These are phyloP conservation scores for Urocolius indicus DNA, from an alignment of 2,113 vertebrate species.

Conservation along the genomic window DNA sequence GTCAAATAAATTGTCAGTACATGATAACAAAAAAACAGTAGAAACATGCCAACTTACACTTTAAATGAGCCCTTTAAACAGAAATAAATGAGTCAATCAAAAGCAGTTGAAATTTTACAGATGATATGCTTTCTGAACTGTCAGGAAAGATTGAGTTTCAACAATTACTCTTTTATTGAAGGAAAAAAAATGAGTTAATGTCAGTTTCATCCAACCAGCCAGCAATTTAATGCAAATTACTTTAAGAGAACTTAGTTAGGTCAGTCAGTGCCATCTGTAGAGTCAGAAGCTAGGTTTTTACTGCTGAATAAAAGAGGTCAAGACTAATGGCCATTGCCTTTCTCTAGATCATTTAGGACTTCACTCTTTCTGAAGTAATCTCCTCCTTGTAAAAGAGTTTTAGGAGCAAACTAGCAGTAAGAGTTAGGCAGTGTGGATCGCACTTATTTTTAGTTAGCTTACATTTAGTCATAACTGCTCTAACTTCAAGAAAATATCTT, in stretches of 20 bases:
- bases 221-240: background rate
- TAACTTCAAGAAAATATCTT: background rate
- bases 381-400: background rate
- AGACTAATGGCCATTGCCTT: background rate
- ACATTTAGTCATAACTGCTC: background rate
- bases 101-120: background rate
- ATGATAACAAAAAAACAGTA: constrained; percentile 23
- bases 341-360: background rate
- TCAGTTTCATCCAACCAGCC: background rate
- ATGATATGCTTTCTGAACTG: background rate
- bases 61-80: constrained; percentile 18
- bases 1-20: constrained; percentile 55
- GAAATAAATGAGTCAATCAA: constrained; percentile 1
- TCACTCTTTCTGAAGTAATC: background rate
- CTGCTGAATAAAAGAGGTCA: background rate
- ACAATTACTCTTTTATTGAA: background rate
- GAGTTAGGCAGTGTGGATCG: background rate
- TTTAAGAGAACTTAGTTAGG: background rate
- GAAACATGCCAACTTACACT: constrained; percentile 34
- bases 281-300: background rate
- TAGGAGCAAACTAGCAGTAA: background rate
- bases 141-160: background rate
- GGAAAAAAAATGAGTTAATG: background rate
- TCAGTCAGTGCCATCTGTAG: background rate
- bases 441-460: background rate